Evolutionary conservation across 2,888 invertebrate genomes (phyloP), one percentile per base, ranked within the genome.

Genomic region (Leptarthrus brevirostris): DNA sequence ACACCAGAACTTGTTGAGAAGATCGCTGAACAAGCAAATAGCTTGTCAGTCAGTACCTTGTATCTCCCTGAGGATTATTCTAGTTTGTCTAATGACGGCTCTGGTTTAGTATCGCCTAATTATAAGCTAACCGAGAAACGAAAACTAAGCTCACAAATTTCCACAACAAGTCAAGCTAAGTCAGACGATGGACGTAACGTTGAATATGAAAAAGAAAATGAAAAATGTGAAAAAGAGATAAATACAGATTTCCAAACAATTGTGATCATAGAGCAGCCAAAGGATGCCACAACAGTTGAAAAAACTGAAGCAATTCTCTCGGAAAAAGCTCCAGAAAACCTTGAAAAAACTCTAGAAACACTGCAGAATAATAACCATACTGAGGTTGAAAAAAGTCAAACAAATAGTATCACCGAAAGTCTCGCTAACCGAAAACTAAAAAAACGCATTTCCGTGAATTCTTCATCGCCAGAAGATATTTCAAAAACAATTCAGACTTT

Each of bases 1-100:
- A 75, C 77, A 0, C 36, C 76, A 14, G 77, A 78, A 20, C 34
- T 78, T 16, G 73, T 78, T 2, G 75, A 76, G 26, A 70, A 77
- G 49, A 76, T 78, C 1, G 75, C 77, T n/a, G 36, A 75, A 40
- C 74, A 75, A 61, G 75, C 74, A 2, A 75, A 58, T 16, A 71
- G 47, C 54, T 72, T 72, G 12, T 66, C 74, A 2, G 16, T 74
- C 30, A 52, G 73, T n/a, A 34, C 73, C 6, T 54, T 40, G 1
- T 77, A 72, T 44, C 52, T 52, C 24, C 74, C 74, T 8, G 75
- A 76, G 22, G 73, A 75, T 26, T 74, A 72, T 16, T 54, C 40
- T 2, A 54, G 26, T 8, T 49, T 14, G 2, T 26, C 44, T 14
- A 73, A 76, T 24, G 79, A 79, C 75, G 77, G 78, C 4, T 76